Percentiles rank a stretch among this genome's conserved stretches.
These are phyloP conservation scores for Cyprinodon variegatus DNA, from an alignment of 2,113 vertebrate species.

Conservation along the genomic window DNA sequence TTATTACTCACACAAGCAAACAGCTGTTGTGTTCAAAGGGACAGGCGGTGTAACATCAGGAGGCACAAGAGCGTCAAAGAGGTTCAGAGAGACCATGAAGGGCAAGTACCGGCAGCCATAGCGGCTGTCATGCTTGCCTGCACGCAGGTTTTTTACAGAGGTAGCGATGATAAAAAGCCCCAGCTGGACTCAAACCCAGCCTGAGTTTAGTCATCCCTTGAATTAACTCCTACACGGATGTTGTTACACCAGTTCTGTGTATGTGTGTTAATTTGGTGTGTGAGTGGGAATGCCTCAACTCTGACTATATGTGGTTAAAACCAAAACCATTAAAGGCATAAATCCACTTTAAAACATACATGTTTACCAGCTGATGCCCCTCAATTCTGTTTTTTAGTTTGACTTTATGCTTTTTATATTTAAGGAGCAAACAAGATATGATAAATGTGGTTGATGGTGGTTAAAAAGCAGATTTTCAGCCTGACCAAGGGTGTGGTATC, in stretches of 20 bases:
- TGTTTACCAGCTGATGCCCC: slow-evolving; percentile 44
- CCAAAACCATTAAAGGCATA: slow-evolving; percentile 44
- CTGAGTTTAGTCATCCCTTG: slow-evolving; percentile 72
- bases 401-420: slow-evolving; percentile 56
- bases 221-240: slow-evolving; percentile 74
- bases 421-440: slow-evolving; percentile 43
- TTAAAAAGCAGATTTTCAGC: slow-evolving; percentile 62
- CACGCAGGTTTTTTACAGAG: slow-evolving; percentile 51
- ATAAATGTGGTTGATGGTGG: slow-evolving; percentile 18
- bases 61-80: slow-evolving; percentile 30
- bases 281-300: slow-evolving; percentile 38
- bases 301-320: slow-evolving; percentile 50
- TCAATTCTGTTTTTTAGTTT: slow-evolving; percentile 37
- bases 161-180: slow-evolving; percentile 50
- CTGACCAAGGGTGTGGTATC: slow-evolving; percentile 58
- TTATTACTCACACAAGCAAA: slow-evolving; percentile 62
- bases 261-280: slow-evolving; percentile 39
- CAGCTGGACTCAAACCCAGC: slow-evolving; percentile 73
- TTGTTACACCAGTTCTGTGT: slow-evolving; percentile 56
- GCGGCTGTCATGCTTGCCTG: slow-evolving; percentile 53
- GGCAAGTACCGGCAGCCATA: slow-evolving; percentile 43
- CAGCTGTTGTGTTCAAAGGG: slow-evolving; percentile 75
- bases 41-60: slow-evolving; percentile 50
- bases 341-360: slow-evolving; percentile 43
- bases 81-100: slow-evolving; percentile 63